Percentiles rank a stretch among this genome's conserved stretches.
These are phyloP conservation scores for Argya squamiceps DNA, from an alignment of 2,797 vertebrate genomes.

Conservation along the genomic window DNA sequence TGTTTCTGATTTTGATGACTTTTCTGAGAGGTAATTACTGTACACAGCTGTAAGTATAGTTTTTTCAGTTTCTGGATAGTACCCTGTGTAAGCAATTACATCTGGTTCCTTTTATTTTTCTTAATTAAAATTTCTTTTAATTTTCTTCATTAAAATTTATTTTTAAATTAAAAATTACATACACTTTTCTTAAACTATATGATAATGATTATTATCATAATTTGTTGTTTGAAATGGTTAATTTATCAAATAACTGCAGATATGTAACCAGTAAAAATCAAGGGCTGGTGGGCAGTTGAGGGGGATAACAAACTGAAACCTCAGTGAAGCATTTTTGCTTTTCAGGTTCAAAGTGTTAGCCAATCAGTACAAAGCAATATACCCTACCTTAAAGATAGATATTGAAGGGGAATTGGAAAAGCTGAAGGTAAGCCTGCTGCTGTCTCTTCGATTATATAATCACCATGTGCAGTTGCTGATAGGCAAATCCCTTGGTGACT, in stretches of 20 bases:
- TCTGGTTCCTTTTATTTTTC: neutral
- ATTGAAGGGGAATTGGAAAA: constrained; percentile 90
- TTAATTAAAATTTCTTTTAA: neutral
- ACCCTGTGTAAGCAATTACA: neutral
- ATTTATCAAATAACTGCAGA: neutral
- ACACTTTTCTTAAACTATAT: neutral
- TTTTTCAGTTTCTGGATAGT: neutral
- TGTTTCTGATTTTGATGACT: constrained; percentile 91
- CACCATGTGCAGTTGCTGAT: neutral
- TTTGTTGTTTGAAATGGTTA: neutral
- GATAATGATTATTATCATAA: neutral
- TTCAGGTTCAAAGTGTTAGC: constrained; percentile 92
- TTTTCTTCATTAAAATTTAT: neutral
- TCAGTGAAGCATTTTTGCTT: constrained; percentile 26
- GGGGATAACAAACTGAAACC: neutral
- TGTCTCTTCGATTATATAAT: neutral
- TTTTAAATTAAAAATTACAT: neutral
- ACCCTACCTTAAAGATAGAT: constrained; percentile 92
- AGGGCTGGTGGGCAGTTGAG: neutral
- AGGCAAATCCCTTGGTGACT: neutral
- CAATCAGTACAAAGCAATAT: constrained; percentile 93
- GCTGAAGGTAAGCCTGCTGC: constrained; percentile 84
- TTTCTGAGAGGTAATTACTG: constrained; percentile 88
- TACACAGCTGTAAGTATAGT: neutral
- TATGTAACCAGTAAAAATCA: neutral